Conservation (phyloP, 2,797 vertebrate genomes). For the Mormyrops attenuatus region DNA sequence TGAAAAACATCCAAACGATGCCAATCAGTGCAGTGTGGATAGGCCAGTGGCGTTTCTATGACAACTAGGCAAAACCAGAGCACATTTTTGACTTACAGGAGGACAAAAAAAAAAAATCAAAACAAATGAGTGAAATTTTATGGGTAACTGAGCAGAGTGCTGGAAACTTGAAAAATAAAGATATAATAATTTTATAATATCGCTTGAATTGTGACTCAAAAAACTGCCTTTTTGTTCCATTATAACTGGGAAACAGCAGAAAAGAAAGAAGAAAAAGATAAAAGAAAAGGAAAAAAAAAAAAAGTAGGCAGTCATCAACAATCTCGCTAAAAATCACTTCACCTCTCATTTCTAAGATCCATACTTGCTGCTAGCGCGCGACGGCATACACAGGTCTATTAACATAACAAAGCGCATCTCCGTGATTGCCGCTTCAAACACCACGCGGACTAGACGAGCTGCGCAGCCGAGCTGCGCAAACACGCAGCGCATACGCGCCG, state of each 20-base stretch:
- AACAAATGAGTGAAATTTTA: not conserved
- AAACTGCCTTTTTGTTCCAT: not conserved
- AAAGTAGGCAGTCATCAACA: not conserved
- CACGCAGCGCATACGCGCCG: not conserved
- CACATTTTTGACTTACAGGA: constrained; percentile 62
- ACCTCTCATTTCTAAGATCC: not conserved
- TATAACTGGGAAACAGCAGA: not conserved
- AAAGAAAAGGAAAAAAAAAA: not conserved
- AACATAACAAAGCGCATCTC: not conserved
- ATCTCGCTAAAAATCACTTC: not conserved
- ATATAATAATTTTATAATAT: not conserved
- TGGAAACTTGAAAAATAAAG: not conserved
- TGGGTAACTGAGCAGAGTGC: not conserved
- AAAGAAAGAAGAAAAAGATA: not conserved
- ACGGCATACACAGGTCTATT: not conserved
- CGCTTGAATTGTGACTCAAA: not conserved
- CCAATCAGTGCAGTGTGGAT: constrained; percentile 60
- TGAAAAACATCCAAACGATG: constrained; percentile 67
- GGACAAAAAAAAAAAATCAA: constrained; percentile 38
- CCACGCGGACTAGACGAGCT: not conserved
- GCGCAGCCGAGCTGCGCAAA: not conserved
- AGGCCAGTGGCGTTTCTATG: constrained; percentile 67
- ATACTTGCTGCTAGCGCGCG: not conserved
- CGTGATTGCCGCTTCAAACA: not conserved
- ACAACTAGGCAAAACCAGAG: constrained; percentile 59